These are phyloP conservation scores for Condylura cristata DNA, from an alignment of 2,113 vertebrate species.

Conservation along the genomic window DNA sequence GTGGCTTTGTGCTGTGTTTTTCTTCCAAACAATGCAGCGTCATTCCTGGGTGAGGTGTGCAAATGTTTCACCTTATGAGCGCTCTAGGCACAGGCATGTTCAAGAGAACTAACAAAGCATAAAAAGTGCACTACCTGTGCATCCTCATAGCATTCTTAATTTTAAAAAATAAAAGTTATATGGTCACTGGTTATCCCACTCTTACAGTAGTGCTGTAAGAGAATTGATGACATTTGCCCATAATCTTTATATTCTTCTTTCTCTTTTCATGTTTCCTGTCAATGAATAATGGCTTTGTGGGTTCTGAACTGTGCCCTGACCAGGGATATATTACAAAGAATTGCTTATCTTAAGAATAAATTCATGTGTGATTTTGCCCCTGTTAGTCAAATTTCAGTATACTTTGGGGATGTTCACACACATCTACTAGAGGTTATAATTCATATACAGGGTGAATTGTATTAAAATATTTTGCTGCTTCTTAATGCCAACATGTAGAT, in stretches of 20 bases:
- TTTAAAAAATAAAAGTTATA: neutral
- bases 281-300: neutral
- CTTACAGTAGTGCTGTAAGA: neutral
- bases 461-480: neutral
- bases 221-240: neutral
- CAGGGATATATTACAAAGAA: neutral
- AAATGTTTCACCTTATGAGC: neutral
- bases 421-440: neutral
- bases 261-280: neutral
- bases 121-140: neutral
- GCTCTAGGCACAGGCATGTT: neutral
- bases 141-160: neutral
- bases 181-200: neutral
- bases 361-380: neutral
- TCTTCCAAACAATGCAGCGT: conserved; percentile 30
- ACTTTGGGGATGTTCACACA: neutral
- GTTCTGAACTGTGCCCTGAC: neutral
- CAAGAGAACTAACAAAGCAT: neutral
- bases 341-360: conserved; percentile 16
- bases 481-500: neutral
- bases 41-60: neutral
- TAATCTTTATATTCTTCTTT: neutral
- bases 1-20: conserved; percentile 42
- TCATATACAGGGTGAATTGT: neutral
- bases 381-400: neutral